Evolutionary conservation across 1,140 invertebrate species (phyloP), one percentile per base, ranked within the genome.

Genomic region (Lysiphlebus fabarum): DNA sequence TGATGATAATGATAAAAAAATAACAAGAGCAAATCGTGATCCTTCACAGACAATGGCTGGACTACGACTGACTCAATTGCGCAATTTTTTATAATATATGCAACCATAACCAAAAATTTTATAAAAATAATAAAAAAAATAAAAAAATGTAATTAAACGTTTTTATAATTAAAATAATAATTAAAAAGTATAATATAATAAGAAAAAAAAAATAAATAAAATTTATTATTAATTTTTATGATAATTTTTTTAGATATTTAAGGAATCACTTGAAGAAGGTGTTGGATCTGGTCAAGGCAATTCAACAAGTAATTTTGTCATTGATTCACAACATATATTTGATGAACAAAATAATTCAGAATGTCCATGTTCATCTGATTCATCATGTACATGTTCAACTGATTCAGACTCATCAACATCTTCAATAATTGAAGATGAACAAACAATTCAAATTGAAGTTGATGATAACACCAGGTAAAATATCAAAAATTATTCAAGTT

Each of bases 221-320:
- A n/a, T n/a, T n/a, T 26, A 26, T 10, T 36, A 41, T 26, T 62
- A 38, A 10, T 33, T 54, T 49, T 12, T 37, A 57, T n/a, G n/a
- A n/a, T n/a, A 53, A 14, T 42, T 44, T 48, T 48, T 45, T 17
- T 45, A 75, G 71, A 71, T 75, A 62, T 75, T 75, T 42, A 69
- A 70, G 37, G 67, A 71, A 26, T 62, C 65, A 36, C 56, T 66
- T 5, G 56, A 48, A 33, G 63, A 49, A 12, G 64, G 63, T 4
- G 10, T 53, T 6, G 65, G 58, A 7, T 67, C 68, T 34, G 62
- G 53, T 14, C 67, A 62, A 26, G 67, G 67, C 26, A 60, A 61
- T 38, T 50, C 54, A 34, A 63, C 64, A 5, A 68, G 64, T 7
- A 65, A 69, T 42, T 72, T 73, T 57, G 64, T 67, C 4, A 7